These are phyloP conservation scores for Solea senegalensis DNA, from an alignment of 2,113 vertebrate species.

Conservation along the genomic window DNA sequence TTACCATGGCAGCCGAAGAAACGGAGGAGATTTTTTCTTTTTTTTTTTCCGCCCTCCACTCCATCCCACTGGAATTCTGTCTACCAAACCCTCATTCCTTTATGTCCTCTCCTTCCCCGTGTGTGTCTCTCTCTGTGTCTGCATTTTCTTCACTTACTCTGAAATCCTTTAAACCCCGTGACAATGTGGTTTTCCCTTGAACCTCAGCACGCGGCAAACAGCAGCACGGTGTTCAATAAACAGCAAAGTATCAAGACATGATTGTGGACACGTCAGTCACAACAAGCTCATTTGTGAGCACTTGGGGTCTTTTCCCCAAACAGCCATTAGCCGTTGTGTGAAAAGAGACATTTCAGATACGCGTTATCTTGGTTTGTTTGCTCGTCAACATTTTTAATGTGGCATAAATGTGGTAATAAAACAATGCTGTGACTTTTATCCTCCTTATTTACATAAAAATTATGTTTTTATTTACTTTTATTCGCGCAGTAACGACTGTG, in stretches of 20 bases:
- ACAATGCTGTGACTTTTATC: too few species aligned
- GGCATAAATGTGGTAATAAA: neutral
- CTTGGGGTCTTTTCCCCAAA: neutral
- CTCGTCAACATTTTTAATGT: conserved; percentile 1
- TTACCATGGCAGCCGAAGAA: conserved; percentile 71
- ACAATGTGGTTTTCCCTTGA: neutral
- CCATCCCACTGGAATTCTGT: conserved; percentile 60
- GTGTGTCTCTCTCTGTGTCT: conserved; percentile 3
- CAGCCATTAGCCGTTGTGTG: neutral
- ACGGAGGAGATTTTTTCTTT: conserved; percentile 37
- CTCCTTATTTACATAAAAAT: too few species aligned
- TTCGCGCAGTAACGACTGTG: too few species aligned
- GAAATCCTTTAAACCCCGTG: conserved; percentile 7
- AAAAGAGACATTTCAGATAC: conserved; percentile 10
- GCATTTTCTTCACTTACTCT: conserved; percentile 4
- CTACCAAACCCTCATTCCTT: conserved; percentile 52
- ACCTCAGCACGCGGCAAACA: neutral
- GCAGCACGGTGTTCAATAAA: neutral
- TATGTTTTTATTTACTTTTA: too few species aligned
- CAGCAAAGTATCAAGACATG: neutral
- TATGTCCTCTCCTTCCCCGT: conserved; percentile 34
- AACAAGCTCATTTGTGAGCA: conserved; percentile 1
- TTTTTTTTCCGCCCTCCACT: neutral
- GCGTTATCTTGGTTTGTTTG: neutral
- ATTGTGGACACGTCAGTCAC: conserved; percentile 2